Evolutionary conservation across 2,888 invertebrate genomes (phyloP).

Genomic region (Ptychoptera contaminata): DNA sequence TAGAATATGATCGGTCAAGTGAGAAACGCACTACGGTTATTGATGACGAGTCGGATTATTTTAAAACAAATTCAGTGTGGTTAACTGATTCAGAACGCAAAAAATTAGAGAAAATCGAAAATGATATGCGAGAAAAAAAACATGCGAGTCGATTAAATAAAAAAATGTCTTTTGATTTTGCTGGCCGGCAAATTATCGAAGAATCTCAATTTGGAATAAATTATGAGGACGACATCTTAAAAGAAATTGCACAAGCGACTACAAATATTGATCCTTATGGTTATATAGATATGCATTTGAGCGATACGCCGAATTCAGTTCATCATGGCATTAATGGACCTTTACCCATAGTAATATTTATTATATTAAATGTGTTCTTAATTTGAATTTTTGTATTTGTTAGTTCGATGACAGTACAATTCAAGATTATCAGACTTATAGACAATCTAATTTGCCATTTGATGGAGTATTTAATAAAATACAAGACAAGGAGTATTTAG

Average conservation of each 20-base stretch:
- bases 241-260: slow-evolving; percentile 25
- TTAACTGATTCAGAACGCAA: slow-evolving; percentile 53
- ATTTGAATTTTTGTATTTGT: slow-evolving; percentile 16
- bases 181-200: slow-evolving; percentile 40
- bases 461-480: slow-evolving; percentile 34
- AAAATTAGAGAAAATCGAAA: slow-evolving; percentile 47
- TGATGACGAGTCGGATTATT: slow-evolving; percentile 93
- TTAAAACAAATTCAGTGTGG: slow-evolving; percentile 70
- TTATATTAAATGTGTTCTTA: background rate
- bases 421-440: background rate
- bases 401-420: background rate
- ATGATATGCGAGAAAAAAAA: slow-evolving; percentile 47
- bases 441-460: slow-evolving; percentile 4
- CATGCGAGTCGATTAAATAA: slow-evolving; percentile 49
- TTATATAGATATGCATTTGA: background rate
- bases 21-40: slow-evolving; percentile 29
- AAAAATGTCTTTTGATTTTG: slow-evolving; percentile 65
- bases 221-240: slow-evolving; percentile 27
- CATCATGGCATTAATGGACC: slow-evolving; percentile 17
- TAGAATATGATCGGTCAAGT: slow-evolving; percentile 75
- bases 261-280: background rate
- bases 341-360: slow-evolving; percentile 11
- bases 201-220: slow-evolving; percentile 28
- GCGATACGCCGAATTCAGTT: slow-evolving; percentile 9
- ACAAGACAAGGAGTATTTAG: slow-evolving; percentile 62